Base-by-base conservation (phyloP, 2,113 vertebrate species). In the Xyrauchen texanus region DNA sequence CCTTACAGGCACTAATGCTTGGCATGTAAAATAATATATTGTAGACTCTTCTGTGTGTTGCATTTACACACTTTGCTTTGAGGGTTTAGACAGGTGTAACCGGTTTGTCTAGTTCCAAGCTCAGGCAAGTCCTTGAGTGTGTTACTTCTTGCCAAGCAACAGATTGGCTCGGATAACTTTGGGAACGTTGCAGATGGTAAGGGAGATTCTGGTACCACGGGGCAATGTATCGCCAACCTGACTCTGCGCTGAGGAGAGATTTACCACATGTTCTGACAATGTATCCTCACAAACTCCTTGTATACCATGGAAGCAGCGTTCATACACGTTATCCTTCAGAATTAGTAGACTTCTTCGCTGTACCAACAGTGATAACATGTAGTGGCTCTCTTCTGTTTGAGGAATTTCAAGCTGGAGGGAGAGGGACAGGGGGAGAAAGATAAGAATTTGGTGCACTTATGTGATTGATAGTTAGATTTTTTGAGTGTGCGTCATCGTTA, bases 121-220 rank as follows among this genome's bases (percentile, higher is more conserved):
- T 76, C 8, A 76, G 21, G 13, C 62, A 76, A 44, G 55, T 68
- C 47, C 16, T 15, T 16, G 57, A 7, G 21, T 3, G 6, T 5
- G 8, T 91, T 79, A 91, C 73, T 87, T 91, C 77, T 87, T 93
- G 71, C 94, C 86, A 7, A 95, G 89, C 4, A 94, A 11, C 2
- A 96, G 84, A 82, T 91, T 85, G 0, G 93, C 81, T 12, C 92
- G 94, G 13, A 96, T 84, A 10, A 95, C 92, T 63, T 95, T 95
- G 46, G 95, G 95, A n/a, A 97, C 95, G 0, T 93, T 91, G n/a
- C 96, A 90, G 74, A 97, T 91, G 45, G 96, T 97, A 65, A 97
- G 92, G 0, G 96, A 97, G 68, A 97, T 86, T 0, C 96, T 89
- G 47, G 94, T 96, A 47, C 85, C 87, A 0, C 96, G 89, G 9